Evolutionary conservation across 2,888 invertebrate species (phyloP), one percentile per base, ranked within the genome.

Genomic region (Oxyteleia sp.): DNA sequence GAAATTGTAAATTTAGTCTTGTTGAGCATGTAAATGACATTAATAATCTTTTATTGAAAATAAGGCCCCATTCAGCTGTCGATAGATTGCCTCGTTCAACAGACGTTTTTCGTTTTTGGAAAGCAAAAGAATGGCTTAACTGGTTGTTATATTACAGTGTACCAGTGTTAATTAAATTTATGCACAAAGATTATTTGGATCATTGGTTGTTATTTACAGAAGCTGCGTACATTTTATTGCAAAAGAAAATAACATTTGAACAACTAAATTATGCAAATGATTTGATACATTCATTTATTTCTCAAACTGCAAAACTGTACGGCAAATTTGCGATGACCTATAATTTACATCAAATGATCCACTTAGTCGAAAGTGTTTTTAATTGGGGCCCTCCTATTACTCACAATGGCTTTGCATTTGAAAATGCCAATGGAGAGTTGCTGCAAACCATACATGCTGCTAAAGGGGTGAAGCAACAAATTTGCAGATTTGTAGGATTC

Each of bases 61-160:
- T 66, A 1, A 26, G 59, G 35, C 45, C 55, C 1, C 66, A 55
- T 57, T 41, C 16, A 29, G 26, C 59, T 20, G 32, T 82, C 2
- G 15, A 45, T 0, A n/a, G 79, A 63, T 68, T 81, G 38, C 53
- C 49, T 1, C 63, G 43, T 15, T 15, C 51, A 7, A 47, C 49
- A 10, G 29, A 38, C 7, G 47, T 57, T 11, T 13, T 45, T 16
- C 63, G 41, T 10, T 23, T n/a, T 29, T 59, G 68, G 61, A 51
- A 69, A 53, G 51, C 78, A 7, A 41, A 41, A 41, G 41, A 41
- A 41, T 41, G 41, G 41, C 2, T 41, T 13, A 41, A 41, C 64
- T 78, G 68, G 53, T 13, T 47, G 5, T 15, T 80, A 11, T 66
- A 26, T 68, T 74, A 74, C 18, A 74, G 71, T 53, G 10, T 68